These are phyloP conservation scores for Arenaria interpres DNA, from an alignment of 2,113 vertebrate genomes.

Conservation along the genomic window DNA sequence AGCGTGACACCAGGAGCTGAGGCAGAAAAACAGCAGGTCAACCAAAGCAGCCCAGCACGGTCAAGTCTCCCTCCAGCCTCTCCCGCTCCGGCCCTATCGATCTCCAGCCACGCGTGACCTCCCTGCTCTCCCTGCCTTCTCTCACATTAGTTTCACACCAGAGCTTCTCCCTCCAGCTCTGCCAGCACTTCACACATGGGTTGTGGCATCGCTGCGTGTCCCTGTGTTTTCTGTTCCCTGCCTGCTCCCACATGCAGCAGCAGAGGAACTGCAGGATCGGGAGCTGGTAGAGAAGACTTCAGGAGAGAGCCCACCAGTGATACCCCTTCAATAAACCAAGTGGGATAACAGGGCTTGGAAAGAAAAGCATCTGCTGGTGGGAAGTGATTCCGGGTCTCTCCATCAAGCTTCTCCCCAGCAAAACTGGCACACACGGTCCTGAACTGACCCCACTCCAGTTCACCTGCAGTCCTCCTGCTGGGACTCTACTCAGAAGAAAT, in stretches of 20 bases:
- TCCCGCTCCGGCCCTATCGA: accelerated
- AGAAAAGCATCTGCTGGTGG: background rate
- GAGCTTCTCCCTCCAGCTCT: background rate
- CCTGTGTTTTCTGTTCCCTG: background rate
- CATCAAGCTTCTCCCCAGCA: background rate
- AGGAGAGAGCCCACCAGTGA: accelerated
- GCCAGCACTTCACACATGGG: background rate
- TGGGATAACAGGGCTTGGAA: background rate
- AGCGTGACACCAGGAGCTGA: background rate
- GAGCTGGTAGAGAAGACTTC: background rate
- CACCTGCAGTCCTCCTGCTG: background rate
- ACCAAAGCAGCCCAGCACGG: background rate
- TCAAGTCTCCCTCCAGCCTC: background rate
- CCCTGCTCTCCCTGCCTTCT: background rate
- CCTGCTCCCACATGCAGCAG: background rate
- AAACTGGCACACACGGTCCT: background rate
- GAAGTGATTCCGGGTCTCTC: background rate
- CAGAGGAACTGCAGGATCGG: background rate
- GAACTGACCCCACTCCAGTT: accelerated
- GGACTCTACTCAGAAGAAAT: background rate
- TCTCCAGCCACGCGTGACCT: background rate
- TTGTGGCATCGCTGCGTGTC: accelerated
- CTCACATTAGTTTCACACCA: background rate
- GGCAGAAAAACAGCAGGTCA: background rate
- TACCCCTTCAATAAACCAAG: background rate